Percentiles rank a stretch among this genome's conserved stretches.
These are phyloP conservation scores for Lagopus leucura DNA, from an alignment of 2,113 vertebrate species.

Conservation along the genomic window DNA sequence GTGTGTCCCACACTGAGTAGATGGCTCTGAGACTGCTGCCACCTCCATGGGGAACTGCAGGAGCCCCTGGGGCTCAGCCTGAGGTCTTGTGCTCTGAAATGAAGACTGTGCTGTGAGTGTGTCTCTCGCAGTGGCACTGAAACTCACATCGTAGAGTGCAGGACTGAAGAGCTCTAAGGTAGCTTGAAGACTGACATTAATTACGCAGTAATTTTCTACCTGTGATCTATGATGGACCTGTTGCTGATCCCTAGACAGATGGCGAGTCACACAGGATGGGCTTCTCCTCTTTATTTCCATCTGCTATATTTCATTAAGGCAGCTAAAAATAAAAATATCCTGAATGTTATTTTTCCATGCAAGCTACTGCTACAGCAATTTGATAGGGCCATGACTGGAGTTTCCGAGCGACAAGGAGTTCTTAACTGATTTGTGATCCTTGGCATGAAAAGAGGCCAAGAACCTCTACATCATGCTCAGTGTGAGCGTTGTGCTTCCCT, in stretches of 20 bases:
- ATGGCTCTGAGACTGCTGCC: background rate
- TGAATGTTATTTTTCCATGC: constrained; percentile 55
- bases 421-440: constrained; percentile 53
- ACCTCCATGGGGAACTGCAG: background rate
- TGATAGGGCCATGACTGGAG: background rate
- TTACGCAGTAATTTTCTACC: constrained; percentile 54
- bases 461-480: constrained; percentile 35
- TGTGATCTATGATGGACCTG: constrained; percentile 41
- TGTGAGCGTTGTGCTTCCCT: background rate
- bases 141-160: background rate
- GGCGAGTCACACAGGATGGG: constrained; percentile 44
- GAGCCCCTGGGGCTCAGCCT: background rate
- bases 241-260: constrained; percentile 67
- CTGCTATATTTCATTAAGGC: constrained; percentile 69
- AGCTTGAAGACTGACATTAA: constrained; percentile 46
- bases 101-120: background rate
- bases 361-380: constrained; percentile 39
- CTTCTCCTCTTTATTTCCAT: constrained; percentile 69
- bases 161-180: constrained; percentile 5
- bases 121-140: background rate
- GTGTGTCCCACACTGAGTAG: background rate
- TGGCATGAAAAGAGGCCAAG: background rate
- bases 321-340: constrained; percentile 64
- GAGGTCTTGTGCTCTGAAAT: background rate
- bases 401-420: constrained; percentile 54